phyloP scores from a whole-genome alignment of 2,888 invertebrate species.

The Mimas tiliae region DNA sequence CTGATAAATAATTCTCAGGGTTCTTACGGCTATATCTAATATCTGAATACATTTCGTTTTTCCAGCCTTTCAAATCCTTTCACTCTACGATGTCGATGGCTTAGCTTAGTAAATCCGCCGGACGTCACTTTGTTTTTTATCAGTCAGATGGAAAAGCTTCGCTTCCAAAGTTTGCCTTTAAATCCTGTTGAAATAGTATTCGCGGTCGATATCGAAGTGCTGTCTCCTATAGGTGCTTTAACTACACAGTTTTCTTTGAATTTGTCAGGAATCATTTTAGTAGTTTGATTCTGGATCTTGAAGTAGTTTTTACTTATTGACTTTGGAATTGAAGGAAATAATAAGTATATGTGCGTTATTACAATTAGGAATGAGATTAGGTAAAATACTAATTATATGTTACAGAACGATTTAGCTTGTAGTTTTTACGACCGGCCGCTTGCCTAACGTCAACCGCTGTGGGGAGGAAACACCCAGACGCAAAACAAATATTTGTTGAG shows the following conservation, averaged over 20 bases:
- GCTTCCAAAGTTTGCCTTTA: conserved; percentile 36
- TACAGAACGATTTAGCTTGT: too few relatives aligned
- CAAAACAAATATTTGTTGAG: too few relatives aligned
- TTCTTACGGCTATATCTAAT: not conserved
- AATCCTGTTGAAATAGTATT: conserved; percentile 40
- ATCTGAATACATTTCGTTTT: conserved; percentile 9
- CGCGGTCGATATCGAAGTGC: conserved; percentile 14
- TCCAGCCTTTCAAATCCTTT: conserved; percentile 22
- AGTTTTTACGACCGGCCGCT: too few relatives aligned
- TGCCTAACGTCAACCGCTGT: too few relatives aligned
- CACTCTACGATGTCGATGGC: conserved; percentile 1
- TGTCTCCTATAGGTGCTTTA: too few relatives aligned
- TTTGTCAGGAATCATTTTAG: not conserved
- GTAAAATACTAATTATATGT: too few relatives aligned
- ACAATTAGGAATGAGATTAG: too few relatives aligned
- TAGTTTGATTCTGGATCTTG: not conserved
- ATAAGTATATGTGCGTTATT: too few relatives aligned
- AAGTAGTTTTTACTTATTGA: too few relatives aligned
- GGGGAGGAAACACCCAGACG: too few relatives aligned
- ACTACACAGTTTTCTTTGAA: not conserved
- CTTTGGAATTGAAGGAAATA: too few relatives aligned
- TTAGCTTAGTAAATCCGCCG: conserved; percentile 31
- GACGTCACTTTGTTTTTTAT: conserved; percentile 42
- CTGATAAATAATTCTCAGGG: too few relatives aligned
- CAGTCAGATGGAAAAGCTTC: conserved; percentile 40